phyloP scores from a whole-genome alignment of 2,888 invertebrate species.

The Epirrita christyi region DNA sequence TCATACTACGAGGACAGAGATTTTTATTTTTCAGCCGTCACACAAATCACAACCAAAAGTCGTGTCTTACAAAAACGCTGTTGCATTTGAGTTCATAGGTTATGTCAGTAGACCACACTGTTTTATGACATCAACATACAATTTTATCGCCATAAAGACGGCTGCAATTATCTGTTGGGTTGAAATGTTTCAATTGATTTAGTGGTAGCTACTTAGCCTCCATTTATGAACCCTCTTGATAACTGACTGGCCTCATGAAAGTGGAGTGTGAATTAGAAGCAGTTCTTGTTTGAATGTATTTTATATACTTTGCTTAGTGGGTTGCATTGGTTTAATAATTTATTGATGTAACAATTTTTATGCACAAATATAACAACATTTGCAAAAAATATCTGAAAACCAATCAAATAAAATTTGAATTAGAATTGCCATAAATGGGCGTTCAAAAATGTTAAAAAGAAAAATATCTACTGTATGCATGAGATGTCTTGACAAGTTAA shows the following conservation, averaged over 20 bases:
- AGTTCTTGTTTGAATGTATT: conserved; percentile 7
- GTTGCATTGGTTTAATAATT: background rate
- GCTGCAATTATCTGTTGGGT: conserved; percentile 23
- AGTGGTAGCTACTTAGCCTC: conserved; percentile 28
- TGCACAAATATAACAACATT: no score
- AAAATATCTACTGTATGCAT: background rate
- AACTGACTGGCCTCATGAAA: conserved; percentile 25
- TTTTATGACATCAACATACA: conserved; percentile 18
- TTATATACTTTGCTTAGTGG: conserved; percentile 3
- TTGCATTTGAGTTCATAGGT: conserved; percentile 20
- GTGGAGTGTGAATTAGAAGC: conserved; percentile 8
- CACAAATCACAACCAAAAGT: conserved; percentile 12
- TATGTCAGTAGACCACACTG: conserved; percentile 11
- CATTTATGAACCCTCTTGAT: conserved; percentile 17
- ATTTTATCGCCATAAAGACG: conserved; percentile 23
- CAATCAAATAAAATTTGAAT: no score
- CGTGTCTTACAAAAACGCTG: conserved; percentile 5
- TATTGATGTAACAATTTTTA: no score
- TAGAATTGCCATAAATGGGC: no score
- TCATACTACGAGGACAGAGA: no score
- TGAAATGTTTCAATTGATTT: conserved; percentile 40
- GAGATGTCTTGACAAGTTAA: conserved; percentile 7
- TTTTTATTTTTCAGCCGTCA: no score
- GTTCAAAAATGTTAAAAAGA: background rate
- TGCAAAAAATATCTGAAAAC: no score